Evolutionary conservation across 2,888 invertebrate species (phyloP), one percentile per base, ranked within the genome.

Genomic region (Lypha dubia): DNA sequence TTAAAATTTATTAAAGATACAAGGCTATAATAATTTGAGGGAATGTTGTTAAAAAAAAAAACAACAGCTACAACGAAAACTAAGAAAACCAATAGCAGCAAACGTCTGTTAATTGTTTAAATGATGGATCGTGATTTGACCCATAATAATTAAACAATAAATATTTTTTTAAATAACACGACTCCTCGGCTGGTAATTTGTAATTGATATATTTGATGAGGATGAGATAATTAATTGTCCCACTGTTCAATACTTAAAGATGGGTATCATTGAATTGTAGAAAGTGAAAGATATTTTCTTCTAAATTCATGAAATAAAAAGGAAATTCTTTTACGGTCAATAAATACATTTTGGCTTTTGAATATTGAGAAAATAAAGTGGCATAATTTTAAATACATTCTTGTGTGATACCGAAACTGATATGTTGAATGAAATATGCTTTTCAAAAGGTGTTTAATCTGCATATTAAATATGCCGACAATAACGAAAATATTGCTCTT

Each of bases 141-240:
- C 74, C 77, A 46, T 56, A 84, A 81, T 79, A 84, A 84, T 84
- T 84, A 84, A 70, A 84, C 68, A 81, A 81, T 84, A 79, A 84
- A 84, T 81, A 79, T 75, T 38, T 83, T n/a, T 62, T 60, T 1
- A 70, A 71, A 79, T 74, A 70, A 63, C 79, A 68, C 63, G 46
- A 75, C 38, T 62, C 46, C 38, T 62, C 46, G 3, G 38, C 20
- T 1, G 44, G 63, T 28, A 77, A 81, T 84, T 84, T 77, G 84
- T 84, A 77, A 84, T 68, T 80, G 80, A 84, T 84, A 80, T 73
- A 51, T 60, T 62, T 73, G 35, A 68, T 24, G 58, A 46, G n/a
- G 9, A 15, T 44, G 24, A 24, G 28, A 41, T 58, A 44, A 58
- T 7, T 44, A 20, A 49, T 65, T 44, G 63, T n/a, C 46, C 32